Conservation (phyloP, 1,140 invertebrate genomes). For the Maniola jurtina region DNA sequence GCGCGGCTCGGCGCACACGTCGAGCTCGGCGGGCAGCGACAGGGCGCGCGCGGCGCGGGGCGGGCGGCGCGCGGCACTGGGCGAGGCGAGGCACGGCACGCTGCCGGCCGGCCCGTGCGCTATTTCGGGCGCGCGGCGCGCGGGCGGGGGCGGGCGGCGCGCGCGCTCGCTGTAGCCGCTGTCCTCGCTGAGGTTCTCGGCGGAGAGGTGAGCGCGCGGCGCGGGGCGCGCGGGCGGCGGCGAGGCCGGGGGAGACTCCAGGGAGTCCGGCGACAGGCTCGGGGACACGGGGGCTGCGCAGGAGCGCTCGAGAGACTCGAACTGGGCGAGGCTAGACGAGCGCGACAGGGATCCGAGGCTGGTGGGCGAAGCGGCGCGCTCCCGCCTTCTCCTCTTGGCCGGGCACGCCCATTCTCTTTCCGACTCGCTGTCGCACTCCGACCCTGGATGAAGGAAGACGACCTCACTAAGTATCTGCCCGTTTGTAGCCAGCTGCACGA, state of each 20-base stretch:
- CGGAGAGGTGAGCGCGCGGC: constrained; percentile 80
- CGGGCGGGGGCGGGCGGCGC: constrained; percentile 58
- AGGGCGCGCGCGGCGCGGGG: constrained; percentile 73
- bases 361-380: constrained; percentile 62
- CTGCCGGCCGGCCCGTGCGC: constrained; percentile 56
- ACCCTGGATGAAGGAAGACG: constrained; percentile 47
- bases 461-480: constrained; percentile 13
- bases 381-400: constrained; percentile 85
- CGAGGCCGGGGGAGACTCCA: constrained; percentile 67
- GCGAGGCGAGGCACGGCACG: constrained; percentile 60
- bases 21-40: constrained; percentile 72
- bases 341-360: constrained; percentile 80
- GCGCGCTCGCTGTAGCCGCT: constrained; percentile 83
- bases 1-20: constrained; percentile 74
- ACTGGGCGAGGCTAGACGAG: constrained; percentile 88
- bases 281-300: constrained; percentile 76
- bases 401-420: constrained; percentile 89
- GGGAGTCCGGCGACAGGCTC: constrained; percentile 68
- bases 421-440: constrained; percentile 80
- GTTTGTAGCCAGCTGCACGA: not conserved
- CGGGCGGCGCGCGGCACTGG: constrained; percentile 60
- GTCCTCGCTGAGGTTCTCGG: constrained; percentile 87
- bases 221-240: constrained; percentile 59
- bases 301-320: constrained; percentile 87
- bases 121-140: constrained; percentile 58